Evolutionary conservation across 2,797 vertebrate genomes (phyloP).

Genomic region (Leptoclinus maculatus): DNA sequence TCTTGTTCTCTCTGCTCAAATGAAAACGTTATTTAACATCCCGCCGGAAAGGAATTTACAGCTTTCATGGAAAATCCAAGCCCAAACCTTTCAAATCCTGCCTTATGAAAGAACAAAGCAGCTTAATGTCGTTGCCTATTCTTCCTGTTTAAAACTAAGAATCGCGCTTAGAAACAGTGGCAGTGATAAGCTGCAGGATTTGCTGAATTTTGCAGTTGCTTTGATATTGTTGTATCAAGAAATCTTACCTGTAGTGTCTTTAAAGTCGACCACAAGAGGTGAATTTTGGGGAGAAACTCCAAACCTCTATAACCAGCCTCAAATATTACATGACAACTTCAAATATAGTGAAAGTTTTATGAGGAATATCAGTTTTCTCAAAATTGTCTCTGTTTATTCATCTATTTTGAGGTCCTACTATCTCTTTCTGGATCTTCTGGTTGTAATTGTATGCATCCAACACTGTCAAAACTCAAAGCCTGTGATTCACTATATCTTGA

Average conservation of each 20-base stretch:
- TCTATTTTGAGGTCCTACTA: not conserved
- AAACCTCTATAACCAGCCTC: not conserved
- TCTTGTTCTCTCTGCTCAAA: conserved; percentile 43
- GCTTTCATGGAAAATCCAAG: conserved; percentile 59
- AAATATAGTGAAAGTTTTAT: not conserved
- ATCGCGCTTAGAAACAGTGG: conserved; percentile 40
- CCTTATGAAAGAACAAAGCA: conserved; percentile 67
- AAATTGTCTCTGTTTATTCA: not conserved
- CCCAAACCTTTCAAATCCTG: conserved; percentile 59
- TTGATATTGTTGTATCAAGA: conserved; percentile 41
- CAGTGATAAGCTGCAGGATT: conserved; percentile 62
- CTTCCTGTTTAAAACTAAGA: conserved; percentile 46
- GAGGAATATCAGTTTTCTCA: not conserved
- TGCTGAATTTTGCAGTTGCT: conserved; percentile 51
- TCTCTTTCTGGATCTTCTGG: not conserved
- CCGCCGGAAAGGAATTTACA: conserved; percentile 34
- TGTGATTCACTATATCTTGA: not conserved
- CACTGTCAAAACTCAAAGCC: not conserved
- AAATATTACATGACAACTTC: not conserved
- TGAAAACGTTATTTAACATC: conserved; percentile 56
- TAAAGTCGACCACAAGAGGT: not conserved
- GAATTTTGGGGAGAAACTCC: conserved; percentile 7
- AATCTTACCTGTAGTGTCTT: conserved; percentile 27
- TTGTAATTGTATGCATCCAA: not conserved
- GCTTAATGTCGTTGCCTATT: conserved; percentile 54